Evolutionary conservation across 2,797 vertebrate genomes (phyloP), one percentile per base, ranked within the genome.

Genomic region (Gambelia wislizenii): DNA sequence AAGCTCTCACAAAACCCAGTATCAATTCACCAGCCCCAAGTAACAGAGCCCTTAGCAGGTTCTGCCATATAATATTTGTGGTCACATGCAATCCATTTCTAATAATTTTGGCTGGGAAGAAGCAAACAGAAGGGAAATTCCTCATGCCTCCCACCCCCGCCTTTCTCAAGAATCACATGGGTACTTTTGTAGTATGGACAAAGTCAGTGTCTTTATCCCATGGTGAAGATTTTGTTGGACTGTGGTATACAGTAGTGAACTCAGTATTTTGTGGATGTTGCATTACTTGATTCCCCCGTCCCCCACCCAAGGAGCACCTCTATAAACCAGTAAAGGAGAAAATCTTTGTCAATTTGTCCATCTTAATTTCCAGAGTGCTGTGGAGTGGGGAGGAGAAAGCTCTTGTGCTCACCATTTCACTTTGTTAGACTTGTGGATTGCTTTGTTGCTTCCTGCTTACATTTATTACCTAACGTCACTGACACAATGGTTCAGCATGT

Each of bases 381-480:
- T 5, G 20, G 39, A 75, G 67, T 7, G n/a, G 25, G 72, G 10
- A 67, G 22, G 56, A 33, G 8, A 54, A 75, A 75, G 33, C 56
- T 25, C 6, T 36, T 69, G 8, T 10, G n/a, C 9, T 86, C 14
- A 36, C 44, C 4, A 16, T 49, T 79, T 67, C 59, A 44, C n/a
- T 75, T 70, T 49, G 76, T 3, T 14, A 42, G 33, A 20, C 59
- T 64, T 12, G 22, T 67, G 7, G 75, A 78, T 67, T 67, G 61
- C 67, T 49, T 67, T 67, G n/a, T 25, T 52, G 27, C 54, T 76
- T 54, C 16, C 70, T 77, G 13, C 67, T 90, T 84, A 89, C 54
- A 86, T 87, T 75, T 91, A 61, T 88, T 83, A 44, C 22, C 36
- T 82, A 83, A 77, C 59, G n/a, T 52, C 74, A 54, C 36, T 69